Evolutionary conservation across 2,113 vertebrate genomes (phyloP).

Genomic region (Albula goreensis): DNA sequence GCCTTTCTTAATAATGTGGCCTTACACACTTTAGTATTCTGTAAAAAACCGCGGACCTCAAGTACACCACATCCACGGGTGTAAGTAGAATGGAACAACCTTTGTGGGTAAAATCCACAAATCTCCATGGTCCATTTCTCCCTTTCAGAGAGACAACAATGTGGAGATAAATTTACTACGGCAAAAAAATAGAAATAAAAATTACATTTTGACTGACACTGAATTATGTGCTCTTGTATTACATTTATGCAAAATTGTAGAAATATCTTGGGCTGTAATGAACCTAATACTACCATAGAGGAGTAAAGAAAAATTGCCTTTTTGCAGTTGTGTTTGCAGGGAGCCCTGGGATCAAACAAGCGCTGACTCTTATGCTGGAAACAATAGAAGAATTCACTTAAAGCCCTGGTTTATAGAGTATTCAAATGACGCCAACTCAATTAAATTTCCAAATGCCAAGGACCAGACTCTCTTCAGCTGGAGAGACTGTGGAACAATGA

Average conservation of each 20-base stretch:
- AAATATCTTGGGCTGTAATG: background rate
- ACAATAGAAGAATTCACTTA: conserved; percentile 59
- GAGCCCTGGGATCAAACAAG: conserved; percentile 9
- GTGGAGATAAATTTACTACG: too few species aligned
- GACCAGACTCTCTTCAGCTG: conserved; percentile 29
- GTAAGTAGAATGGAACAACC: background rate
- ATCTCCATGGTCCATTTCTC: background rate
- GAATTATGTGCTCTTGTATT: background rate
- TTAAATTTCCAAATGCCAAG: conserved; percentile 61
- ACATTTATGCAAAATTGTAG: too few species aligned
- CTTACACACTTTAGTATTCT: background rate
- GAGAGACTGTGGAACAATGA: conserved; percentile 17
- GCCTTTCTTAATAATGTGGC: background rate
- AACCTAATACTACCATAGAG: background rate
- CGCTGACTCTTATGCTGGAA: conserved; percentile 36
- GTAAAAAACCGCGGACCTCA: background rate
- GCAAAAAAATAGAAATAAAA: background rate
- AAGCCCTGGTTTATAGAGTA: conserved; percentile 50
- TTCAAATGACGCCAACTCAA: conserved; percentile 60
- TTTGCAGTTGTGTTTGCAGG: background rate
- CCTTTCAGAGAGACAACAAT: too few species aligned
- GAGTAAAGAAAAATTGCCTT: conserved; percentile 7
- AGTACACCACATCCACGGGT: background rate
- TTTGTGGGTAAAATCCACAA: background rate
- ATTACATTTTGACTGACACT: too few species aligned